Evolutionary conservation across 2,888 invertebrate genomes (phyloP).

Genomic region (Eilema sororculum): DNA sequence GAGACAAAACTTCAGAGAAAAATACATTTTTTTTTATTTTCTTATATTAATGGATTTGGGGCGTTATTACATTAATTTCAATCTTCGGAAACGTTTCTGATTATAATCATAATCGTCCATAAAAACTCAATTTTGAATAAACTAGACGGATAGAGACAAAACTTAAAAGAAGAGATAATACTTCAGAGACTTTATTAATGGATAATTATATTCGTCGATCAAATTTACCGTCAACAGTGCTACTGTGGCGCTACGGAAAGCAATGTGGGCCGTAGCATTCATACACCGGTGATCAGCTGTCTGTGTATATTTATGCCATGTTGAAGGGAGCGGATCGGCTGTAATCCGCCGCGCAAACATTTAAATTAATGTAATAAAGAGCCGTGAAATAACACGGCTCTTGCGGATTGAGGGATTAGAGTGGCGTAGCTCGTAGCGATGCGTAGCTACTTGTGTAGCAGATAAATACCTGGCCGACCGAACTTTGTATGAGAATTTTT

Average conservation of each 20-base stretch:
- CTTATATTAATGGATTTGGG: background rate
- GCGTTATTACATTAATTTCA: too few relatives aligned
- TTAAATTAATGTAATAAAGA: conserved; percentile 87
- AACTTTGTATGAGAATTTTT: background rate
- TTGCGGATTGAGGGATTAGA: conserved; percentile 71
- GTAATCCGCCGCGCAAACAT: conserved; percentile 79
- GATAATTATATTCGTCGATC: background rate
- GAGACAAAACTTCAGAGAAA: too few relatives aligned
- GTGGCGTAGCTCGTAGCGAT: conserved; percentile 40
- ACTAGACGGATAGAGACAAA: too few relatives aligned
- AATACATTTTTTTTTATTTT: too few relatives aligned
- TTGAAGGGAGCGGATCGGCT: conserved; percentile 63
- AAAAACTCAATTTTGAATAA: too few relatives aligned
- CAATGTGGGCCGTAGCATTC: conserved; percentile 15
- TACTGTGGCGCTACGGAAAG: background rate
- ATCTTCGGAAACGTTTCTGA: too few relatives aligned
- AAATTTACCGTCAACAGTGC: background rate
- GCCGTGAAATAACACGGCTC: conserved; percentile 80
- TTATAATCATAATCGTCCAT: too few relatives aligned
- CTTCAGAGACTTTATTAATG: background rate
- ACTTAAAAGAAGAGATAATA: too few relatives aligned
- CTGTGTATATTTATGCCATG: conserved; percentile 61
- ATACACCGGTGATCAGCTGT: conserved; percentile 46
- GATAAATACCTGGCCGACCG: background rate
- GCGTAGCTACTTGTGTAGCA: conserved; percentile 10